Conservation (phyloP, 2,888 invertebrate genomes). For the Leucophenga montana region DNA sequence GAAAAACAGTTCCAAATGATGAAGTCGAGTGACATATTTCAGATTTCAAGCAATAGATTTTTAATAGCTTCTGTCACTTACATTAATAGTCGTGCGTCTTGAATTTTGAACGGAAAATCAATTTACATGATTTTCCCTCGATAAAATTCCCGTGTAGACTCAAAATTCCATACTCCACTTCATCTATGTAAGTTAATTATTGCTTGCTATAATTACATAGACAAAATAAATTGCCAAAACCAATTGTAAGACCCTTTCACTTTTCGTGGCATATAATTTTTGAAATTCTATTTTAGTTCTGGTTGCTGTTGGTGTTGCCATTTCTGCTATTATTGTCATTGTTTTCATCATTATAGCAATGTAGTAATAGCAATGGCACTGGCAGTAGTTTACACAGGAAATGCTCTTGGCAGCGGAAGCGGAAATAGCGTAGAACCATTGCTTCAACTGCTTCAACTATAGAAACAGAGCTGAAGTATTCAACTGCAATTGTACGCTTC, state of each 20-base stretch:
- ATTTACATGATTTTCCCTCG: too few relatives aligned
- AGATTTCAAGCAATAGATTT: too few relatives aligned
- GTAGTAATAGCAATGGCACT: not conserved
- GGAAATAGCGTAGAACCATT: constrained; percentile 30
- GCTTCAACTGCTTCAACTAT: constrained; percentile 11
- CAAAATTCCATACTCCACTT: too few relatives aligned
- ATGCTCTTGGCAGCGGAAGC: constrained; percentile 32
- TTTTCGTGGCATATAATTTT: constrained; percentile 6
- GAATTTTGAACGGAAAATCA: too few relatives aligned
- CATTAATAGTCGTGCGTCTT: too few relatives aligned
- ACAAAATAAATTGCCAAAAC: too few relatives aligned
- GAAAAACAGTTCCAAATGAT: too few relatives aligned
- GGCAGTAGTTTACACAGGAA: constrained; percentile 13
- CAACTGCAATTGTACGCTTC: not conserved
- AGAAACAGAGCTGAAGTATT: constrained; percentile 1
- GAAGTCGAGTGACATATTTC: too few relatives aligned
- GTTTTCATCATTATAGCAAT: constrained; percentile 7
- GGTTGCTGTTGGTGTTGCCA: not conserved
- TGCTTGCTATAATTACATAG: too few relatives aligned
- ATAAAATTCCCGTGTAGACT: too few relatives aligned
- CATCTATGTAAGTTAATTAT: too few relatives aligned
- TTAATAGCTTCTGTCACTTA: too few relatives aligned
- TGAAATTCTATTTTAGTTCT: constrained; percentile 12
- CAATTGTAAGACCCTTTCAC: not conserved
- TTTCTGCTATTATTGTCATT: constrained; percentile 6